Evolutionary conservation across 2,888 invertebrate genomes (phyloP), one percentile per base, ranked within the genome.

Genomic region (Chironomus tentans): DNA sequence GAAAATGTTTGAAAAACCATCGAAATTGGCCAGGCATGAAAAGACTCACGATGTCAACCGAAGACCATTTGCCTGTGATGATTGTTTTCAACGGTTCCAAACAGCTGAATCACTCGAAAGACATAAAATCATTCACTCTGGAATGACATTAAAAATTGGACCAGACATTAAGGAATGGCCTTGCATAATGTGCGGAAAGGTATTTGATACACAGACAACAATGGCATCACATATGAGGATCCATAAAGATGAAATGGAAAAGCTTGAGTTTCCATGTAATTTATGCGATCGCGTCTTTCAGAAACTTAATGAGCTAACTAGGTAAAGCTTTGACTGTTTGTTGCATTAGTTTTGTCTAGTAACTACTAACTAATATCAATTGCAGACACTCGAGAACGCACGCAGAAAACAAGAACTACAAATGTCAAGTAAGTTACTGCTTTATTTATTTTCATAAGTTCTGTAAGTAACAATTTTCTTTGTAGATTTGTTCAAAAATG

Each of bases 381-480:
- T 24, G 22, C 28, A 28, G 86, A 12, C 86, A 86, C 78, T 78
- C 85, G 76, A 85, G 85, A 78, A 81, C 86, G 48, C 88, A 88
- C 78, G 82, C 81, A 12, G 79, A 82, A 5, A 82, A 84, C 1
- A 85, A 85, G 76, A 84, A 84, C 0, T 85, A 83, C 77, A 82
- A 82, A 68, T 89, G 89, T 80, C 81, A 81, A 1, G 28, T 28
- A 4, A 28, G 28, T 4, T 24, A 24, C 4, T 24, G 2, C 28
- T 28, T 28, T 28, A 3, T 1, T 28, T 4, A 3, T 5, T 4
- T 28, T 28, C 1, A 28, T 24, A 24, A 24, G 2, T 28, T 1
- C 5, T 28, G 3, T 28, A 4, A 28, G 1, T 28, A 4, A 28
- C 5, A 28, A 28, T 1, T 4, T 3, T 4, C 1, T 28, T 28